phyloP scores from a whole-genome alignment of 2,888 invertebrate genomes.

The Himalopsyche anomala region DNA sequence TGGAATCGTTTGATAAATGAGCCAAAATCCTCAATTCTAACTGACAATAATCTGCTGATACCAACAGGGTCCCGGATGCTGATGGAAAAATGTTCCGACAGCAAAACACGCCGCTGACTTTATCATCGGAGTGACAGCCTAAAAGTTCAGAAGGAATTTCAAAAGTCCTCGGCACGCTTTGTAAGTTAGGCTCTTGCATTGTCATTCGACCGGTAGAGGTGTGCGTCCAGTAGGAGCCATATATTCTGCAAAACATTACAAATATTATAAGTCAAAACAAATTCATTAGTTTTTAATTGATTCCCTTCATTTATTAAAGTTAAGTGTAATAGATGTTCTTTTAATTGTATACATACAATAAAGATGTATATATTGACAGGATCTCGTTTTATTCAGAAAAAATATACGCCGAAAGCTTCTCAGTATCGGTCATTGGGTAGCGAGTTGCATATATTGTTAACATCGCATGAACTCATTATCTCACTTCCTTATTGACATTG shows the following conservation, averaged over 20 bases:
- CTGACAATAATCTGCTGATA: conserved; percentile 98
- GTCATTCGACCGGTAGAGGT: conserved; percentile 90
- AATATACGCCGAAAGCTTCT: no score
- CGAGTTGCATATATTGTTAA: no score
- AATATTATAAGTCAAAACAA: no score
- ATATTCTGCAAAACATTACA: conserved; percentile 75
- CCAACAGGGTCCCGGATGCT: conserved; percentile 78
- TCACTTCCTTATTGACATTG: no score
- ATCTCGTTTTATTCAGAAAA: no score
- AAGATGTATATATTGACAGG: no score
- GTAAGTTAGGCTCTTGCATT: conserved; percentile 95
- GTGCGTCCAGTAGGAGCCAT: conserved; percentile 81
- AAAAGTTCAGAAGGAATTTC: conserved; percentile 74
- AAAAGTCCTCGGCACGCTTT: conserved; percentile 93
- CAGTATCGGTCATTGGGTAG: no score
- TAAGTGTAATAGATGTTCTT: no score
- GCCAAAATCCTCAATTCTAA: conserved; percentile 95
- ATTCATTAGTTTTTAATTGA: no score
- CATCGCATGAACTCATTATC: no score
- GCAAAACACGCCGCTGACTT: conserved; percentile 74
- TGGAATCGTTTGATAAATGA: conserved; percentile 88
- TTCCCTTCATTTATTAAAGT: no score
- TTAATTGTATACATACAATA: no score
- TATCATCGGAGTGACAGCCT: conserved; percentile 66
- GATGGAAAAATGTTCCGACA: conserved; percentile 85